Conservation (phyloP, 64 coral and sea anemone genomes). For the Astreopora myriophthalma region DNA sequence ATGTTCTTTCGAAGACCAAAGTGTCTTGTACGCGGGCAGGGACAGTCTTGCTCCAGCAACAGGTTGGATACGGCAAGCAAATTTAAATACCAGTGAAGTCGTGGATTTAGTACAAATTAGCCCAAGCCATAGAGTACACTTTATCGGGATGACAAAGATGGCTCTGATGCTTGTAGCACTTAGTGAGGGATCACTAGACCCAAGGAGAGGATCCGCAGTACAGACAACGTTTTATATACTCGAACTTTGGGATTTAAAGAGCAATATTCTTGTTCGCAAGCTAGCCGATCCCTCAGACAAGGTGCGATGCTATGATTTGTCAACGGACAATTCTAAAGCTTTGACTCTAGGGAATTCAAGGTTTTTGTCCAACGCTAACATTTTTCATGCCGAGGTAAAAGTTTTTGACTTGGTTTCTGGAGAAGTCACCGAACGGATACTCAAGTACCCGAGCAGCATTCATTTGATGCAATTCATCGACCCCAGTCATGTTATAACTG, state of each 20-base stretch:
- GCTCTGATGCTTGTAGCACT: constrained; percentile 34
- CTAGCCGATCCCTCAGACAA: constrained; percentile 32
- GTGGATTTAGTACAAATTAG: background rate
- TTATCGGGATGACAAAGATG: constrained; percentile 33
- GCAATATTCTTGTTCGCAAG: constrained; percentile 8
- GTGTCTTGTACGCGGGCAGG: background rate
- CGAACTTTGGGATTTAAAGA: constrained; percentile 61
- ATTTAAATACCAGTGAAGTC: constrained; percentile 1
- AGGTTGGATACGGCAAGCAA: background rate
- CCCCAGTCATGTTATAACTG: constrained; percentile 65
- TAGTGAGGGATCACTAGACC: constrained; percentile 3
- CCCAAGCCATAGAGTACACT: constrained; percentile 14
- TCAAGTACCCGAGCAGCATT: constrained; percentile 78
- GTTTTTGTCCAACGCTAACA: constrained; percentile 50
- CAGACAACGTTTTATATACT: constrained; percentile 44
- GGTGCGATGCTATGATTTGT: constrained; percentile 76
- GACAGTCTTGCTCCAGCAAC: background rate
- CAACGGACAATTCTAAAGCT: constrained; percentile 58
- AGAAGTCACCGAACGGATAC: constrained; percentile 6
- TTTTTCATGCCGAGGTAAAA: constrained; percentile 62
- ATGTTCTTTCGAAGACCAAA: background rate
- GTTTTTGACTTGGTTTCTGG: constrained; percentile 52
- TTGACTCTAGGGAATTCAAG: constrained; percentile 33
- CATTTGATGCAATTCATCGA: constrained; percentile 71
- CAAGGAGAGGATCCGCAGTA: constrained; percentile 24